phyloP scores from a whole-genome alignment of 2,888 invertebrate species.

The Drosophila histrio region DNA sequence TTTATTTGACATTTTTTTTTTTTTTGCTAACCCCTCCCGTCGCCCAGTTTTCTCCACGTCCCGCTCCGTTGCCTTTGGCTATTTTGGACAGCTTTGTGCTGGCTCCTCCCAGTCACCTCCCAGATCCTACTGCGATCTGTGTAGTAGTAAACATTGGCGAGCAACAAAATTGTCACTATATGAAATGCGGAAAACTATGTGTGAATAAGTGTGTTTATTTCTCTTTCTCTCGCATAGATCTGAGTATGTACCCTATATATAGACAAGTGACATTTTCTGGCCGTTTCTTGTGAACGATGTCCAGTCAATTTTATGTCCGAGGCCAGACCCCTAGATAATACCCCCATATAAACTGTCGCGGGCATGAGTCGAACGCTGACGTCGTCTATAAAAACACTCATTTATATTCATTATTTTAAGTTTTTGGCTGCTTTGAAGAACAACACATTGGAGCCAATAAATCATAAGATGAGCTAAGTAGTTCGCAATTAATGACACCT shows the following conservation, averaged over 20 bases:
- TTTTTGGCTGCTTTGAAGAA: conserved; percentile 18
- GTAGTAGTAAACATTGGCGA: conserved; percentile 54
- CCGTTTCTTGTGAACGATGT: conserved; percentile 65
- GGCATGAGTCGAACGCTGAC: conserved; percentile 28
- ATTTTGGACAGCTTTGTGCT: conserved; percentile 70
- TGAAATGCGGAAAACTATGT: conserved; percentile 77
- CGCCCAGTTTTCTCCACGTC: not conserved
- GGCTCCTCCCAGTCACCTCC: conserved; percentile 32
- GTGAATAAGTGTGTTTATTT: conserved; percentile 60
- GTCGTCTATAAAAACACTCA: conserved; percentile 48
- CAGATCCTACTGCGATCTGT: conserved; percentile 36
- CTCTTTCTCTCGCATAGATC: not conserved
- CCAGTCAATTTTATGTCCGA: conserved; percentile 65
- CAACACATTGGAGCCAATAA: conserved; percentile 44
- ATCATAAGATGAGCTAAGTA: conserved; percentile 53
- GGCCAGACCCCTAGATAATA: conserved; percentile 60
- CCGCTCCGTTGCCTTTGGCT: conserved; percentile 47
- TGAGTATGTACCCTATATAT: conserved; percentile 60
- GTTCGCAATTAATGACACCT: conserved; percentile 47
- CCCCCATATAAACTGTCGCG: conserved; percentile 30
- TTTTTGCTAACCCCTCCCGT: conserved; percentile 12
- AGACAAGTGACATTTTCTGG: conserved; percentile 72
- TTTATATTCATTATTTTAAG: conserved; percentile 54
- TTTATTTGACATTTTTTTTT: conserved; percentile 65
- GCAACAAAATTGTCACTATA: conserved; percentile 68